Conservation (phyloP, 2,113 vertebrate genomes). For the Glaucidium brasilianum region DNA sequence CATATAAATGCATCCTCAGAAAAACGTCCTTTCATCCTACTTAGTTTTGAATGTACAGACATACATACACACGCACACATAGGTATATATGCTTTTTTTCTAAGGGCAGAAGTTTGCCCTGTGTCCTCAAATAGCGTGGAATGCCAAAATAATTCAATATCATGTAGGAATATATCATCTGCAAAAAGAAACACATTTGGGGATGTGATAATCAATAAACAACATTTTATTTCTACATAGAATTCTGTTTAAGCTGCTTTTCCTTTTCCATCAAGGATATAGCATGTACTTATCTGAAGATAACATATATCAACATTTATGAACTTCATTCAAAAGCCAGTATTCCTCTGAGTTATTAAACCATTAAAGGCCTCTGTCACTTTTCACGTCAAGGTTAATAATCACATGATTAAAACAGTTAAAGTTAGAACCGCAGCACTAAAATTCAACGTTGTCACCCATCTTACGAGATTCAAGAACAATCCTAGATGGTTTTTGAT, state of each 20-base stretch:
- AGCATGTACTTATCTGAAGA: neutral
- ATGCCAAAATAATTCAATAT: neutral
- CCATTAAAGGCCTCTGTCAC: neutral
- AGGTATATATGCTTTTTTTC: neutral
- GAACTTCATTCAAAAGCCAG: neutral
- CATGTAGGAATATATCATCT: neutral
- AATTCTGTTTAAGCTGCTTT: neutral
- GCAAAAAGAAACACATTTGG: neutral
- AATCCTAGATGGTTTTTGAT: neutral
- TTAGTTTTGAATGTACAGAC: neutral
- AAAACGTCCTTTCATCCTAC: neutral
- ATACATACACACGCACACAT: rapidly evolving
- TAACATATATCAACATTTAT: neutral
- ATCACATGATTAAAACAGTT: constrained; percentile 45
- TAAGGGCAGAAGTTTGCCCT: neutral
- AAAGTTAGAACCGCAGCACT: constrained; percentile 32
- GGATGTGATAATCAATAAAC: neutral
- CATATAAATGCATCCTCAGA: neutral
- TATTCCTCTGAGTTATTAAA: constrained; percentile 35
- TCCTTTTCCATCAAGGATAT: neutral
- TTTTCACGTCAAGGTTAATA: constrained; percentile 34
- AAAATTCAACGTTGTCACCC: constrained; percentile 26
- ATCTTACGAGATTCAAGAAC: constrained; percentile 12
- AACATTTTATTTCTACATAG: neutral
- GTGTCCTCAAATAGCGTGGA: neutral